A percentile compares a stretch with the other conserved stretches of the same genome.
Evolutionary conservation across 92 coral and sea anemone species (phyloP).

Genomic region (Zoanthus gigantus): DNA sequence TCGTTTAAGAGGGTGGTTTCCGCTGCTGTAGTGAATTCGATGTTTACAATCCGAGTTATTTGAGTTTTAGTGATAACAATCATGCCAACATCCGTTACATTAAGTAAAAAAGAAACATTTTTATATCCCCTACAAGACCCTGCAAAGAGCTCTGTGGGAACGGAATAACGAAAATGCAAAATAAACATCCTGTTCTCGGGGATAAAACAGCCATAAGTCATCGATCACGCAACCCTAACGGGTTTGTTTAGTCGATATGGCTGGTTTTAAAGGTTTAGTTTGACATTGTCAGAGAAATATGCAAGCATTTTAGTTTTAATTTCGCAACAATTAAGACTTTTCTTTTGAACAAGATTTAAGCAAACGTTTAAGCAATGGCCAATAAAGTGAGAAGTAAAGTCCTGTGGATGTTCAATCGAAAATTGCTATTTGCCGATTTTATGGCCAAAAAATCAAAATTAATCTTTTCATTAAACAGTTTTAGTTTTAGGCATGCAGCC

Average conservation of each 20-base stretch:
- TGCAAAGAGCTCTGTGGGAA: slow-evolving; percentile 14
- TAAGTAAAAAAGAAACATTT: background rate
- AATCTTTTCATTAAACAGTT: background rate
- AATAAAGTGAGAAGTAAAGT: no score
- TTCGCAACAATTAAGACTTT: background rate
- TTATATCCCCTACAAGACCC: background rate
- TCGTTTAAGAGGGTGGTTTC: background rate
- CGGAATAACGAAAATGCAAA: slow-evolving; percentile 2
- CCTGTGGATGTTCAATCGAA: background rate
- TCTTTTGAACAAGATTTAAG: no score
- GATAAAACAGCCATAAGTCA: background rate
- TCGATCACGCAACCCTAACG: slow-evolving; percentile 29
- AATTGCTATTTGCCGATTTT: background rate
- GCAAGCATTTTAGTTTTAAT: background rate
- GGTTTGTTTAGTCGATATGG: background rate
- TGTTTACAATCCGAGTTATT: background rate
- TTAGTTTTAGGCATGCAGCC: background rate
- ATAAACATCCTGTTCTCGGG: slow-evolving; percentile 11
- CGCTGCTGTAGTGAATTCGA: background rate
- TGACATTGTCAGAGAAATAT: background rate
- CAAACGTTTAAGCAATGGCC: no score
- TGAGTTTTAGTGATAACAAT: background rate
- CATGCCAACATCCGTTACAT: background rate
- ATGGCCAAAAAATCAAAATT: background rate
- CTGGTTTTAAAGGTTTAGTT: background rate